Conservation (phyloP, 2,113 vertebrate genomes). For the Apodemus sylvaticus region DNA sequence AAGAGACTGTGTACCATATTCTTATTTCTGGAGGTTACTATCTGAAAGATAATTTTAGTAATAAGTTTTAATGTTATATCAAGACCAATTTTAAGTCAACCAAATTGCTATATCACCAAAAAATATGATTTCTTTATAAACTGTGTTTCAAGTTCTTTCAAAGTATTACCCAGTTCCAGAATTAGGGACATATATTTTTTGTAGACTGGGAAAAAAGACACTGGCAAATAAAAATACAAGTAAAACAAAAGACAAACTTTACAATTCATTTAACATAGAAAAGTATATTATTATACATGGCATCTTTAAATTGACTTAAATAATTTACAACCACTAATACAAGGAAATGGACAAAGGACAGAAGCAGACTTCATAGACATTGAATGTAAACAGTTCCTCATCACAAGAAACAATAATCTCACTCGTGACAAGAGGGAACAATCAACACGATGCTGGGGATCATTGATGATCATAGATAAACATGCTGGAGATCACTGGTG, state of each 20-base stretch:
- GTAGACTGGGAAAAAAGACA: conserved; percentile 1
- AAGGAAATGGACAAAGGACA: background rate
- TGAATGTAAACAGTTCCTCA: background rate
- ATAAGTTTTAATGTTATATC: background rate
- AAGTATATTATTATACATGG: background rate
- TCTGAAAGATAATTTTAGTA: background rate
- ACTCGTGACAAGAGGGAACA: background rate
- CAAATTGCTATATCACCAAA: conserved; percentile 37
- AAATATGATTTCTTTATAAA: conserved; percentile 18
- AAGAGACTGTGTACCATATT: background rate
- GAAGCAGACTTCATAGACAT: background rate
- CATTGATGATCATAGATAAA: background rate
- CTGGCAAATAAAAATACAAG: background rate
- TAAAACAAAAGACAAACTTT: background rate
- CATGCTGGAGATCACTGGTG: too few relatives aligned
- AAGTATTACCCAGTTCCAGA: background rate
- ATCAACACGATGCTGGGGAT: background rate
- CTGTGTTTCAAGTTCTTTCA: conserved; percentile 20
- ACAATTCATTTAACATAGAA: background rate
- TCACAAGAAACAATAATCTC: background rate
- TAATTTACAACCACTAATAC: background rate
- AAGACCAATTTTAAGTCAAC: conserved; percentile 29
- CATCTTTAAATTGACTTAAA: background rate
- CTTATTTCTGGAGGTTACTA: background rate
- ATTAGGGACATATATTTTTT: background rate